Conservation (phyloP, 2,113 vertebrate genomes). For the Nycticorax nycticorax region DNA sequence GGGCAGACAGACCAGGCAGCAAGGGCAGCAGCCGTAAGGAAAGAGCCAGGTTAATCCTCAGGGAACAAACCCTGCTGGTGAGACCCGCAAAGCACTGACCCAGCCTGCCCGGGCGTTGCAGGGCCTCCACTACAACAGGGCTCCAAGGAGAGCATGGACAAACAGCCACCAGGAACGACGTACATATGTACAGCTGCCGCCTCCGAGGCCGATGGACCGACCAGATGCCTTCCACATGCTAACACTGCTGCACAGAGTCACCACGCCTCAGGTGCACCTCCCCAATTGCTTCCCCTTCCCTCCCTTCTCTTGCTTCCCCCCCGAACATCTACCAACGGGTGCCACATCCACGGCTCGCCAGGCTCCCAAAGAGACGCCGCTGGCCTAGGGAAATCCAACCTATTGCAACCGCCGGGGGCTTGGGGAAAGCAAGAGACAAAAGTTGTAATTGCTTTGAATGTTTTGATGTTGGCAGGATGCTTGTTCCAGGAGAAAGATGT, state of each 20-base stretch:
- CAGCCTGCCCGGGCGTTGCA: not conserved
- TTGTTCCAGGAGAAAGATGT: not conserved
- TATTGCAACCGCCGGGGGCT: not conserved
- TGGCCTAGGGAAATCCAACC: not conserved
- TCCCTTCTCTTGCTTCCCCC: not conserved
- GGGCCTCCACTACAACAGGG: not conserved
- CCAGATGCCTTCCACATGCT: not conserved
- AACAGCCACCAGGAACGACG: rapidly evolving
- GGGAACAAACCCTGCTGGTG: not conserved
- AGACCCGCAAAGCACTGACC: not conserved
- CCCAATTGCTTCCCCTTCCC: not conserved
- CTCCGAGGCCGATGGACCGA: not conserved
- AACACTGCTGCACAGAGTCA: not conserved
- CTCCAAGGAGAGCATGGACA: not conserved
- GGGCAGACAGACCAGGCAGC: not conserved
- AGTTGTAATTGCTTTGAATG: not conserved
- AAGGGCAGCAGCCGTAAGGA: not conserved
- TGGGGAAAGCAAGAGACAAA: not conserved
- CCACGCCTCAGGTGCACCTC: not conserved
- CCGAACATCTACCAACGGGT: not conserved
- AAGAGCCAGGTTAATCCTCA: not conserved
- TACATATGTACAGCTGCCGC: not conserved
- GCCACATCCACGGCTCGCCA: not conserved
- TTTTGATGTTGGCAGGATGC: not conserved
- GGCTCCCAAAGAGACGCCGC: not conserved